These are phyloP conservation scores for Sebastes minor DNA, from an alignment of 2,797 vertebrate genomes.

Conservation along the genomic window DNA sequence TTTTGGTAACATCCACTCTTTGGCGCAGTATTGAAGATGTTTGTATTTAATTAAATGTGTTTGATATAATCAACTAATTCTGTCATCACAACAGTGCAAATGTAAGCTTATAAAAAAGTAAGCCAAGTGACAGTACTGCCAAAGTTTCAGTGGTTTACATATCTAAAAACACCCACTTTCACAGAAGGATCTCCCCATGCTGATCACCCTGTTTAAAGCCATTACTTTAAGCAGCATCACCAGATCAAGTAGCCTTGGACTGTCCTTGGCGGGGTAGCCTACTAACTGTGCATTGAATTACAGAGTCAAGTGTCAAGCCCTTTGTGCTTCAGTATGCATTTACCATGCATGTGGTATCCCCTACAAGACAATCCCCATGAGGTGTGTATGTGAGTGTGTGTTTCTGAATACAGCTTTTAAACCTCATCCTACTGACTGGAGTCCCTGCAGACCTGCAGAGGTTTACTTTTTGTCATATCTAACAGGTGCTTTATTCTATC, in stretches of 20 bases:
- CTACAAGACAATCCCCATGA: constrained; percentile 18
- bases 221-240: constrained; percentile 23
- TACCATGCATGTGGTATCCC: constrained; percentile 27
- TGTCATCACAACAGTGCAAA: neutral
- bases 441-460: too few species aligned
- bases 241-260: constrained; percentile 45
- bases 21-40: neutral
- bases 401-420: neutral
- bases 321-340: constrained; percentile 55
- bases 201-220: neutral
- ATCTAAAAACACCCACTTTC: neutral
- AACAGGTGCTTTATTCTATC: too few species aligned
- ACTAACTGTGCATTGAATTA: constrained; percentile 69
- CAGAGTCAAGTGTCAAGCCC: constrained; percentile 67
- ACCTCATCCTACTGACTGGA: too few species aligned
- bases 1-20: neutral
- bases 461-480: too few species aligned
- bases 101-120: neutral
- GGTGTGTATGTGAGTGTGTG: constrained; percentile 40
- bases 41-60: neutral
- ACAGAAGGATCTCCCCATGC: neutral
- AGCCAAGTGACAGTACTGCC: neutral
- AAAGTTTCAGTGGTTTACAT: neutral
- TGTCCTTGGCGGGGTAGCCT: constrained; percentile 48
- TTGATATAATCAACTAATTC: neutral